Evolutionary conservation across 2,113 vertebrate species (phyloP).

Genomic region (Trichomycterus rosablanca): DNA sequence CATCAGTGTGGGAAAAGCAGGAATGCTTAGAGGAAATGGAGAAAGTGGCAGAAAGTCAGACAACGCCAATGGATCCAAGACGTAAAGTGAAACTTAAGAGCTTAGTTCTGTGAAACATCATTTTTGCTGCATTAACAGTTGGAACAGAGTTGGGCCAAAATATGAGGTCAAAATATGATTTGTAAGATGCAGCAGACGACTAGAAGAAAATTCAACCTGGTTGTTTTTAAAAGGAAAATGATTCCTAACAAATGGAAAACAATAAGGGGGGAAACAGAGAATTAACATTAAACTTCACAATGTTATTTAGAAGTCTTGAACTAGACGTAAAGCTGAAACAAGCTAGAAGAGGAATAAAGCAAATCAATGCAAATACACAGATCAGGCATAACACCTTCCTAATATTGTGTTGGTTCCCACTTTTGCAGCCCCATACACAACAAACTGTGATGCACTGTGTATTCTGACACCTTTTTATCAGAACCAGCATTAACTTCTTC

Average conservation of each 20-base stretch:
- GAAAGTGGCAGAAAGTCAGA: slow-evolving; percentile 50
- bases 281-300: slow-evolving; percentile 8
- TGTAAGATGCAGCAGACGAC: slow-evolving; percentile 44
- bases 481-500: too few species aligned
- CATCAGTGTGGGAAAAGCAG: too few species aligned
- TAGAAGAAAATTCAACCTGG: slow-evolving; percentile 65
- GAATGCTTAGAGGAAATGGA: slow-evolving; percentile 53
- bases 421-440: too few species aligned
- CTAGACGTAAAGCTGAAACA: slow-evolving; percentile 18
- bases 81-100: slow-evolving; percentile 60
- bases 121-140: slow-evolving; percentile 49
- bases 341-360: not conserved
- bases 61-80: slow-evolving; percentile 59
- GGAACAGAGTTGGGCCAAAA: slow-evolving; percentile 31
- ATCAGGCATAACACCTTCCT: too few species aligned
- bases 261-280: not conserved
- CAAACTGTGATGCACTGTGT: too few species aligned
- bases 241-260: slow-evolving; percentile 33
- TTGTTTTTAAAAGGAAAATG: slow-evolving; percentile 54
- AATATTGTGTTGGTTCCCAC: too few species aligned
- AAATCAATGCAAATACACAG: not conserved
- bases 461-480: too few species aligned
- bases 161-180: slow-evolving; percentile 50
- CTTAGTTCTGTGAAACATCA: slow-evolving; percentile 63
- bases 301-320: not conserved